phyloP scores from a whole-genome alignment of 1,140 invertebrate species.

The Macrobrachium rosenbergii region DNA sequence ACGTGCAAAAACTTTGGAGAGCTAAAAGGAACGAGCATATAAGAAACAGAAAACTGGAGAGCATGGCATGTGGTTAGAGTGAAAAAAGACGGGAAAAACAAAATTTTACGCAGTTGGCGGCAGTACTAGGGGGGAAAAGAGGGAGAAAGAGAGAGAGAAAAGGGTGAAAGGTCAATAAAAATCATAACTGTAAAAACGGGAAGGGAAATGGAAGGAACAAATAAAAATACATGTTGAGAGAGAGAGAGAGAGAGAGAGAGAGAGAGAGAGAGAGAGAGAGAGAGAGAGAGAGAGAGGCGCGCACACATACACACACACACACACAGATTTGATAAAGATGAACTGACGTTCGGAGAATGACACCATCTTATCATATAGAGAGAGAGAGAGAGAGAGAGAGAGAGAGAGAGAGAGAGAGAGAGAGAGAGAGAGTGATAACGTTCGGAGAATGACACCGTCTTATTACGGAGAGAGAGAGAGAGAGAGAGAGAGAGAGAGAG shows the following conservation, averaged over 20 bases:
- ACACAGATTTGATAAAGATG: neutral
- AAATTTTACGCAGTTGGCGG: neutral
- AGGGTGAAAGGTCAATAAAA: neutral
- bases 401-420: neutral
- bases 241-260: neutral
- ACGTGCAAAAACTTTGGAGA: too few relatives aligned
- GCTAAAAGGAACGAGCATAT: too few relatives aligned
- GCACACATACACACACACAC: too few relatives aligned
- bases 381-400: neutral
- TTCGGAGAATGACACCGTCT: neutral
- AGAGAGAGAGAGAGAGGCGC: neutral
- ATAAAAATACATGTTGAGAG: neutral
- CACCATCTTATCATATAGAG: too few relatives aligned
- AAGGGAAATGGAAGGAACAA: neutral
- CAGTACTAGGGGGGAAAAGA: slow-evolving; percentile 7
- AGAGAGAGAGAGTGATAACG: neutral
- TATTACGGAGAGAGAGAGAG: neutral
- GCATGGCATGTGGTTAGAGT: too few relatives aligned
- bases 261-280: neutral
- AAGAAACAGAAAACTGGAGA: too few relatives aligned
- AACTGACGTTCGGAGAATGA: neutral
- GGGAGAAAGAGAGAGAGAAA: neutral
- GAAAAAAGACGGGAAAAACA: neutral
- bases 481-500: neutral
- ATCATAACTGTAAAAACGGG: neutral